phyloP scores from a whole-genome alignment of 2,113 vertebrate genomes.

The Ondatra zibethicus region DNA sequence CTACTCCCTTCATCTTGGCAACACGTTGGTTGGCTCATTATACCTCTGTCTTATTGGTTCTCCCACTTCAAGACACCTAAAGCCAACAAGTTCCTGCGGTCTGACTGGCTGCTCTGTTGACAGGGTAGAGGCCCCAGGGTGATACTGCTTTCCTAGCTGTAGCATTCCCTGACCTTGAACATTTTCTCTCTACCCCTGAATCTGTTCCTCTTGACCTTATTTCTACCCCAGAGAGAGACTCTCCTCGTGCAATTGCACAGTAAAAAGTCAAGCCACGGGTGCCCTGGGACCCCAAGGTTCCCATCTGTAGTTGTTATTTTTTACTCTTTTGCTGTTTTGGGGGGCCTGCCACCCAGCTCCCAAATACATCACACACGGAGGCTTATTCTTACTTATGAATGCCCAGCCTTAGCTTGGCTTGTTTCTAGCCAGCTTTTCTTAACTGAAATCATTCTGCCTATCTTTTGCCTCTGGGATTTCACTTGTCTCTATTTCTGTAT shows the following conservation, averaged over 20 bases:
- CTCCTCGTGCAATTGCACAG: slow-evolving; percentile 35
- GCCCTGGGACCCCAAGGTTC: slow-evolving; percentile 59
- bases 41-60: slow-evolving; percentile 65
- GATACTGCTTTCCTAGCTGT: slow-evolving; percentile 65
- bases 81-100: slow-evolving; percentile 14
- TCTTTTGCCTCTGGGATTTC: too few species aligned
- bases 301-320: neutral
- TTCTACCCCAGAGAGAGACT: slow-evolving; percentile 1
- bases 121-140: slow-evolving; percentile 29
- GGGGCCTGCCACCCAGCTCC: too few species aligned
- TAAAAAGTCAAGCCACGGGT: slow-evolving; percentile 26
- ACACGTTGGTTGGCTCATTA: slow-evolving; percentile 63
- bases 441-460: too few species aligned
- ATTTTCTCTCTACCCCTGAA: neutral
- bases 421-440: too few species aligned
- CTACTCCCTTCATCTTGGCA: slow-evolving; percentile 33
- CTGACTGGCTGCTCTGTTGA: slow-evolving; percentile 64
- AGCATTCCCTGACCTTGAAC: slow-evolving; percentile 26
- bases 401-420: too few species aligned
- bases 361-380: too few species aligned
- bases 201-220: slow-evolving; percentile 50
- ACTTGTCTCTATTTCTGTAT: too few species aligned
- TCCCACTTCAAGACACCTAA: slow-evolving; percentile 35
- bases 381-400: too few species aligned
- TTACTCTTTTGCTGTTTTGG: too few species aligned